Evolutionary conservation across 1,140 invertebrate genomes (phyloP), one percentile per base, ranked within the genome.

Genomic region (Anadara kagoshimensis): DNA sequence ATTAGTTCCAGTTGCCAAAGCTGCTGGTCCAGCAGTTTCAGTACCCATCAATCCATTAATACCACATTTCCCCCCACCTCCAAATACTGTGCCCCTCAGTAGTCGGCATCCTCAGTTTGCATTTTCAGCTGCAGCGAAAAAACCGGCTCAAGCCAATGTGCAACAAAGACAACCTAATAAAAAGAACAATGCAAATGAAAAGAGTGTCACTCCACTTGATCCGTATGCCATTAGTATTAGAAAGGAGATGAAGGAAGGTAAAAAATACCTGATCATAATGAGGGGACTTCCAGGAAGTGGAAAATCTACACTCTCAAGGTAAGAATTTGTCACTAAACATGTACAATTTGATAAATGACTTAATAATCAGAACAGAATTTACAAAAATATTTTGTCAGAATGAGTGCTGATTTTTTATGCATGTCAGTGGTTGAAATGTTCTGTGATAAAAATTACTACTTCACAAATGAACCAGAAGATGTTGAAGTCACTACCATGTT

Each of bases 211-310:
- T 16, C 41, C 24, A 36, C 47, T 26, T 22, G 62, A 64, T 29
- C 16, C 12, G n/a, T 18, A 1, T 41, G 20, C 20, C 44, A 63
- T 65, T 11, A 58, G 64, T 56, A 63, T 79, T 11, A 73, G 70
- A 44, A 45, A 66, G 16, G 67, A 67, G 44, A 45, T 76, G 12
- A 54, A 63, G 3, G 47, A 58, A 22, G 79, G 79, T 18, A 41
- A 59, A 18, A 80, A 79, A 67, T 89, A 93, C 3, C 81, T 97
- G 73, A 89, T 97, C 12, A 80, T 97, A 4, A 88, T 97, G 89
- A 90, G 95, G 72, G 96, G 95, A 16, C 87, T 93, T 11, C 93
- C 95, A 1, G 96, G 96, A 0, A 93, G 93, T 89, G 96, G 96
- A 0, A 97, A 97, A 89, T 90, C 92, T 0, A 91, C 91, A 76